Evolutionary conservation across 2,888 invertebrate species (phyloP), one percentile per base, ranked within the genome.

Genomic region (Spisula solida): DNA sequence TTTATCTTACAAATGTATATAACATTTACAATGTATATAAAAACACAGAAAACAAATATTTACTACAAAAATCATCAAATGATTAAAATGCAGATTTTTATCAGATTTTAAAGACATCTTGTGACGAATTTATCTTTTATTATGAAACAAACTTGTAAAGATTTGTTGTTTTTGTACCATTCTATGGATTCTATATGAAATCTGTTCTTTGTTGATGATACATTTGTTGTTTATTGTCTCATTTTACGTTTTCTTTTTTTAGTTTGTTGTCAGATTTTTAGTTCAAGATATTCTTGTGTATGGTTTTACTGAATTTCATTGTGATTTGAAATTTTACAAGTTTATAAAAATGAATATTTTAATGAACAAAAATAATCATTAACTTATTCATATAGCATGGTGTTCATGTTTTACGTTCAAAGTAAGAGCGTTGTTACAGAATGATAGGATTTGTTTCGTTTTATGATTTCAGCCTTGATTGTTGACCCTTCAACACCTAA

Each of bases 31-130:
- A 25, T 66, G 25, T 66, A 66, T 66, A 66, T 66, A 66, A 12
- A n/a, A 66, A 66, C 6, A 25, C n/a, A 66, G 25, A 25, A n/a
- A 25, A 25, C 60, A 66, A 66, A 25, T 66, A 66, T 25, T 25
- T 66, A 66, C 60, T 66, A 66, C 60, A 66, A 66, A 66, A 66
- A 66, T 66, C 60, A 66, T 66, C 4, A 66, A 66, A 66, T 66
- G 60, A 66, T 66, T 66, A 25, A 66, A 66, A 66, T n/a, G 60
- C 2, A 66, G n/a, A 66, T 25, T 66, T 66, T 66, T 66, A 66
- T 66, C 60, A 66, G 60, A 66, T 66, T 66, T 25, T 66, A 66
- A 66, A 66, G 25, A 66, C 60, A 25, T 66, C 60, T 66, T n/a
- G 25, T 66, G n/a, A 25, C 20, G 25, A 25, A 25, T 25, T 66